These are phyloP conservation scores for Eupithecia abbreviata DNA, from an alignment of 2,888 invertebrate genomes.

Conservation along the genomic window DNA sequence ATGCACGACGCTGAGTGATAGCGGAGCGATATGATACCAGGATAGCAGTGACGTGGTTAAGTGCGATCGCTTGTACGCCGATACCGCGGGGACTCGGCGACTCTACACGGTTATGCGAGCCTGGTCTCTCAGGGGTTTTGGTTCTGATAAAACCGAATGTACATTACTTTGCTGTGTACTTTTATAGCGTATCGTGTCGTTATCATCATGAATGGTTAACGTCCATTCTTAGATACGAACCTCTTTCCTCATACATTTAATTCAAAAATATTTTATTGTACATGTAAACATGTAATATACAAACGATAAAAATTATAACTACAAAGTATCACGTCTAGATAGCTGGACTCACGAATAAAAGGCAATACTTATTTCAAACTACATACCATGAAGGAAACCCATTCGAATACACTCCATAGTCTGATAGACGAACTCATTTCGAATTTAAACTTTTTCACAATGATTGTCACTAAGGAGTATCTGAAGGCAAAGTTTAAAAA, in stretches of 20 bases:
- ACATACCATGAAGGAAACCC: background rate
- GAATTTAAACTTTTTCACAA: background rate
- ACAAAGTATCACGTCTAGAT: background rate
- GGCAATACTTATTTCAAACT: background rate
- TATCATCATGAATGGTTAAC: background rate
- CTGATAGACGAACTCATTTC: background rate
- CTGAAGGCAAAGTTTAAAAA: background rate
- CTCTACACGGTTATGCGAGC: constrained; percentile 60
- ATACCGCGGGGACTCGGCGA: constrained; percentile 70
- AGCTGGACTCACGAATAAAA: background rate
- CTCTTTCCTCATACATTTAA: background rate
- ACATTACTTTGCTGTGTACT: background rate
- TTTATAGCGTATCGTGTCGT: constrained; percentile 1
- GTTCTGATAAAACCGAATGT: constrained; percentile 28
- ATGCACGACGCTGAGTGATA: constrained; percentile 80
- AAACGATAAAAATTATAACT: background rate
- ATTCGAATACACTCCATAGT: background rate
- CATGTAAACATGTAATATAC: background rate
- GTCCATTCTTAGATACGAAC: background rate
- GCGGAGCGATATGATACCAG: constrained; percentile 68
- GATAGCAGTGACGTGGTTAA: constrained; percentile 77
- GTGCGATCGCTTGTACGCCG: constrained; percentile 82
- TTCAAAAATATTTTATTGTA: background rate
- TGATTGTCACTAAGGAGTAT: too few species aligned
- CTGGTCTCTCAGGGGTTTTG: constrained; percentile 50